phyloP scores from a whole-genome alignment of 2,113 vertebrate genomes.

The Scortum barcoo region DNA sequence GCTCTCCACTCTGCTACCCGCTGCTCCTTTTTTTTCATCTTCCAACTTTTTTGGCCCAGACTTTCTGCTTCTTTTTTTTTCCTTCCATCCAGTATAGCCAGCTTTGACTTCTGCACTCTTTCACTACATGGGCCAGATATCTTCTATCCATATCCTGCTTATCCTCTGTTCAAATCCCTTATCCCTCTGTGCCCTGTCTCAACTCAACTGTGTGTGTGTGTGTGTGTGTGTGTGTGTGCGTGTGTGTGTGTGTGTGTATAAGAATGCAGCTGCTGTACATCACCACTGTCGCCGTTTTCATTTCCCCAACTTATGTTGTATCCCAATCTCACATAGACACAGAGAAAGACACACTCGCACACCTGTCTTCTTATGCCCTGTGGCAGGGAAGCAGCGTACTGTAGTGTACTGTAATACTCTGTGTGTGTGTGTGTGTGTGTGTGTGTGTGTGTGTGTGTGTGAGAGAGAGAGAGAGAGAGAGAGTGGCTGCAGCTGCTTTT shows the following conservation, averaged over 20 bases:
- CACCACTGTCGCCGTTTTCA: conserved; percentile 30
- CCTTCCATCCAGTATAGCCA: conserved; percentile 16
- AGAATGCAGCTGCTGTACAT: conserved; percentile 34
- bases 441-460: conserved; percentile 52
- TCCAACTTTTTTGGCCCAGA: conserved; percentile 39
- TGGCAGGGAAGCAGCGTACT: conserved; percentile 57
- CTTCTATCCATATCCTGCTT: conserved; percentile 40
- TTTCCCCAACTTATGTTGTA: conserved; percentile 14
- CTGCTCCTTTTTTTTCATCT: conserved; percentile 34
- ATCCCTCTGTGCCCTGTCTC: conserved; percentile 37
- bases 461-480: too few species aligned
- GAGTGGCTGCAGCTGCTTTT: conserved; percentile 84
- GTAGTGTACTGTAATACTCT: conserved; percentile 55
- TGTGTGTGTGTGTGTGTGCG: conserved; percentile 2
- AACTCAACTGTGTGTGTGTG: conserved; percentile 22
- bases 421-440: conserved; percentile 46
- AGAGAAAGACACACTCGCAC: conserved; percentile 38
- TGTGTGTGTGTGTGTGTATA: not conserved
- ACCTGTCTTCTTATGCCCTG: conserved; percentile 57
- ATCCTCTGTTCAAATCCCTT: conserved; percentile 24
- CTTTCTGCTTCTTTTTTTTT: conserved; percentile 25
- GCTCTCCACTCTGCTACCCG: conserved; percentile 29
- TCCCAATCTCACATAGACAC: conserved; percentile 33
- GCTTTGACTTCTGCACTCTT: conserved; percentile 34
- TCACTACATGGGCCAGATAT: conserved; percentile 24